Evolutionary conservation across 1,140 invertebrate species (phyloP), one percentile per base, ranked within the genome.

Genomic region (Chelonus insularis): DNA sequence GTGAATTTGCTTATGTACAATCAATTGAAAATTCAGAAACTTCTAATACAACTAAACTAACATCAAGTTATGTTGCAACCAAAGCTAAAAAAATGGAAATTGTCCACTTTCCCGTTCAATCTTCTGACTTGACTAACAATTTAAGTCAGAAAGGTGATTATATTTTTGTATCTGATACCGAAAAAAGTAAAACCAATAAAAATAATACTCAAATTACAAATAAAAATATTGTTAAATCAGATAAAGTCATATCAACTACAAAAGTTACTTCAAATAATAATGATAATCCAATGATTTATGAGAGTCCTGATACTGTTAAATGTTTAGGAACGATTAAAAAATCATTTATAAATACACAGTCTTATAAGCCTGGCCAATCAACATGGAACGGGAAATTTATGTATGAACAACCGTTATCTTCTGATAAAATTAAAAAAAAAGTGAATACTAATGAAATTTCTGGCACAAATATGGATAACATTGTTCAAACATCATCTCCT

Each of bases 381-480:
- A 70, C 78, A 2, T 85, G 83, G 82, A 83, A 85, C 43, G 83
- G 83, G n/a, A 39, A 39, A 39, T 84, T 85, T 39, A 67, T 83
- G 6, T 59, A 67, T 8, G 83, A 84, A 68, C 79, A 80, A 60
- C 60, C 77, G 0, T n/a, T n/a, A n/a, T n/a, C n/a, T n/a, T n/a
- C 11, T 32, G n/a, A 55, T 43, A 6, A 20, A 57, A 16, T n/a
- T n/a, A n/a, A n/a, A n/a, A n/a, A n/a, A n/a, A n/a, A n/a, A n/a
- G n/a, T n/a, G n/a, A n/a, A n/a, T n/a, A n/a, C n/a, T n/a, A n/a
- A n/a, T n/a, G n/a, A n/a, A n/a, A n/a, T n/a, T n/a, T n/a, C n/a
- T n/a, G n/a, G n/a, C n/a, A n/a, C n/a, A n/a, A n/a, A n/a, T n/a
- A n/a, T n/a, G n/a, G n/a, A n/a, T n/a, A n/a, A n/a, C n/a, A n/a